Evolutionary conservation across 2,888 invertebrate species (phyloP).

Genomic region (Odontocolon sp.): DNA sequence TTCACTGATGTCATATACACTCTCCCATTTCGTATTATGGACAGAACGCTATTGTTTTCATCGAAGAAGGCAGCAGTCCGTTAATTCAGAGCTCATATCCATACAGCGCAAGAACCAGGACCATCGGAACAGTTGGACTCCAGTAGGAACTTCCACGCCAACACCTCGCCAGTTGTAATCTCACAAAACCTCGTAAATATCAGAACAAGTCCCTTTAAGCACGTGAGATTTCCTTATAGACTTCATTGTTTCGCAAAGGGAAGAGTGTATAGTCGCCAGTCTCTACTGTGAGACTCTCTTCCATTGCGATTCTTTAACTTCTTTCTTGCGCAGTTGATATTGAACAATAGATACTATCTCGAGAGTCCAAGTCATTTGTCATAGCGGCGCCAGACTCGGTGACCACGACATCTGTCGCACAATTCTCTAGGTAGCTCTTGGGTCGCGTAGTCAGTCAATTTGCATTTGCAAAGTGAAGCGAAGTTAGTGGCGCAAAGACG

Average conservation of each 20-base stretch:
- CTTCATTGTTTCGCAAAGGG: slow-evolving; percentile 20
- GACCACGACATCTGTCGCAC: slow-evolving; percentile 20
- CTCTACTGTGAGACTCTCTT: background rate
- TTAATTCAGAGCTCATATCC: slow-evolving; percentile 57
- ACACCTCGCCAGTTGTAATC: background rate
- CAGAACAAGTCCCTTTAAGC: background rate
- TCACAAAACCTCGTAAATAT: slow-evolving; percentile 6
- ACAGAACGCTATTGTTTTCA: slow-evolving; percentile 56
- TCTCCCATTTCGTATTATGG: slow-evolving; percentile 12
- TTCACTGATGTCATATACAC: slow-evolving; percentile 33
- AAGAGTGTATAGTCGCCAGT: background rate
- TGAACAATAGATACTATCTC: slow-evolving; percentile 45
- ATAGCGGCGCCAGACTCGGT: slow-evolving; percentile 42
- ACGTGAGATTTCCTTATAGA: slow-evolving; percentile 18
- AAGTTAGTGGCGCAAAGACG: background rate
- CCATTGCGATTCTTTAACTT: background rate
- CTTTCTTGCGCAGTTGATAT: slow-evolving; percentile 6
- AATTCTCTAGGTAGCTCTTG: background rate
- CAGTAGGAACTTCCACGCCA: slow-evolving; percentile 8
- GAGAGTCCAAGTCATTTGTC: slow-evolving; percentile 41
- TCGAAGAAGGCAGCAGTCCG: slow-evolving; percentile 36
- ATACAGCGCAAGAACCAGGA: slow-evolving; percentile 23
- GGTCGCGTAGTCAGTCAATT: slow-evolving; percentile 25
- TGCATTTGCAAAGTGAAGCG: slow-evolving; percentile 36
- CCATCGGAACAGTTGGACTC: background rate